Conservation (phyloP, 1,140 invertebrate species). For the Drosophila burlai region DNA sequence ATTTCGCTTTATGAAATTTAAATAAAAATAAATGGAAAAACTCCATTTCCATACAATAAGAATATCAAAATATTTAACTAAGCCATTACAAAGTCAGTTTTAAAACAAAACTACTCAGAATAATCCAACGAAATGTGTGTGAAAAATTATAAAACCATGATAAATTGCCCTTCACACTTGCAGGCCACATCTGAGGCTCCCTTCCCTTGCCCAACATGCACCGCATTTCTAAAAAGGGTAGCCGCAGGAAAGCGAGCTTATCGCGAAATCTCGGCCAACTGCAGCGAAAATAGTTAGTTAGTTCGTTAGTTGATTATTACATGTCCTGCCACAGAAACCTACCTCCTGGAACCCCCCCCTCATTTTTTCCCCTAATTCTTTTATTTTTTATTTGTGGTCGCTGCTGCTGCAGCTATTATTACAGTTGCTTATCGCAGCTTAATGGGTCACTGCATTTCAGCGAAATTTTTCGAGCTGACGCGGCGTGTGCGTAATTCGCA, state of each 20-base stretch:
- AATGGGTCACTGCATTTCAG: conserved; percentile 60
- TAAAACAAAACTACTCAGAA: neutral
- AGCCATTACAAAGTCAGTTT: neutral
- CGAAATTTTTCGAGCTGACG: conserved; percentile 42
- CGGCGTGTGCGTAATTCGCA: conserved; percentile 57
- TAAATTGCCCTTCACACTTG: neutral
- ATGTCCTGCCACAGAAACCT: conserved; percentile 19
- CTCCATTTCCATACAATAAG: rapidly evolving
- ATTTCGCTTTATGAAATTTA: neutral
- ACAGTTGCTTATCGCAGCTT: conserved; percentile 52
- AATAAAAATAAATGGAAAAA: neutral
- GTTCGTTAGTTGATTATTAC: conserved; percentile 44
- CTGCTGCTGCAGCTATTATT: conserved; percentile 6
- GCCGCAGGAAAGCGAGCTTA: conserved; percentile 38
- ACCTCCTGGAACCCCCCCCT: neutral
- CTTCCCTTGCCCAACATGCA: conserved; percentile 7
- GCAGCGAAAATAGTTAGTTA: conserved; percentile 47
- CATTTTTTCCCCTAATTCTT: neutral
- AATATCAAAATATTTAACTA: neutral
- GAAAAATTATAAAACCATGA: neutral
- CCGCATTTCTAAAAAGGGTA: neutral
- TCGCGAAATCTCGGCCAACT: conserved; percentile 49
- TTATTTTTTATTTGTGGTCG: conserved; percentile 2
- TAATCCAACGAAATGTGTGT: neutral
- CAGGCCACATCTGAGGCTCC: neutral